Base-by-base conservation (phyloP, 2,888 invertebrate species). In the Lottia scabra region DNA sequence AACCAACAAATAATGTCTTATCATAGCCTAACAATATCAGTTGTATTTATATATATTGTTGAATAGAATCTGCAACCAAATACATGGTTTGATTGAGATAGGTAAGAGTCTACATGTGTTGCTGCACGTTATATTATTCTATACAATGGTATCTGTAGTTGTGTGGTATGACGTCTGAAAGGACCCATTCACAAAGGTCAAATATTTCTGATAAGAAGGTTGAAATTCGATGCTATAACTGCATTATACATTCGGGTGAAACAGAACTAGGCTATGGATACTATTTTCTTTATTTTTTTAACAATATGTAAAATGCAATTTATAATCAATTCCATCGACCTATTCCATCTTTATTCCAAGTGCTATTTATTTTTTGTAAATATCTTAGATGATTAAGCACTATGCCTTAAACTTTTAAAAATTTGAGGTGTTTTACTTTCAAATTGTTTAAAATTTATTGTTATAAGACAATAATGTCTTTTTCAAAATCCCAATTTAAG, bases 131-230 rank as follows among this genome's bases (percentile, higher is more conserved):
- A 56, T 19, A 23, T 13, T 5, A 19, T 56, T 23, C 56, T 56
- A 56, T 23, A 56, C 56, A 56, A 56, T 56, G 23, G 23, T 23
- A 56, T 23, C 56, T 56, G 56, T 23, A 56, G 56, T 56, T 56
- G 56, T 56, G 56, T 56, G 56, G 56, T 23, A 56, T 56, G 19
- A 56, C 23, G 56, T 56, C 56, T 56, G 56, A 56, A 56, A 56
- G 23, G 56, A 23, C 23, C 19, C 56, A 56, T 56, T 56, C 56
- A 56, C 23, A 56, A 23, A 56, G 56, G 56, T 56, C 56, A 56
- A 56, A 56, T 56, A 56, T 23, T 56, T 56, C 19, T 56, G 56
- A 56, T 56, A 56, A 56, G 19, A 56, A 19, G 23, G 56, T 38
- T 38, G 56, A 56, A 56, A 56, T 23, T 56, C 23, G 13, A 56